Percentiles rank a stretch among this genome's conserved stretches.
These are phyloP conservation scores for Heterotis niloticus DNA, from an alignment of 2,113 vertebrate genomes.

Conservation along the genomic window DNA sequence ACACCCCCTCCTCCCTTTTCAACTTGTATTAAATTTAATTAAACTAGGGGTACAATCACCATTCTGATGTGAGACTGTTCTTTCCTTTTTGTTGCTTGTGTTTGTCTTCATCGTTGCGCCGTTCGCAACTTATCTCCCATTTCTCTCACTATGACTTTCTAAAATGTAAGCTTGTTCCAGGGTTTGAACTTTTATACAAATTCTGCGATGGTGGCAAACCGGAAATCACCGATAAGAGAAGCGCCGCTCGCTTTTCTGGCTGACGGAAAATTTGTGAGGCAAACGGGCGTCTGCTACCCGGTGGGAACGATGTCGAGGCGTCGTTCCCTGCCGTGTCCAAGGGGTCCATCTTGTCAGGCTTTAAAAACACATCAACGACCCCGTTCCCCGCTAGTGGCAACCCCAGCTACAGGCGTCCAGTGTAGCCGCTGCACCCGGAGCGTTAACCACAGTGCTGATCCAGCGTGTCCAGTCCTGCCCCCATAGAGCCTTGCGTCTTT, in stretches of 20 bases:
- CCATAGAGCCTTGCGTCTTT: conserved; percentile 60
- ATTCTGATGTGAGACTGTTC: conserved; percentile 37
- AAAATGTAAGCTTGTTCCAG: background rate
- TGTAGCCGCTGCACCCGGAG: conserved; percentile 39
- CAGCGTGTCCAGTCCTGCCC: conserved; percentile 65
- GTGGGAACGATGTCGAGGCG: too few relatives aligned
- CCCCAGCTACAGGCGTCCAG: background rate
- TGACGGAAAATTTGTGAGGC: too few relatives aligned
- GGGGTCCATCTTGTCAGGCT: background rate
- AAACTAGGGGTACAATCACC: conserved; percentile 59
- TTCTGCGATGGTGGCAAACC: too few relatives aligned
- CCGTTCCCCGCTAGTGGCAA: background rate
- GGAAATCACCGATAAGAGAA: too few relatives aligned
- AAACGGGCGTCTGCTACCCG: too few relatives aligned
- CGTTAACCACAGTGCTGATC: conserved; percentile 60
- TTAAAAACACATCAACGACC: background rate
- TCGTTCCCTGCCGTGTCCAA: background rate
- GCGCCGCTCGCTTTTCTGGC: too few relatives aligned
- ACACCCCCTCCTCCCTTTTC: conserved; percentile 49
- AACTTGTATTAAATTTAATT: conserved; percentile 61
- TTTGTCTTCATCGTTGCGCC: conserved; percentile 50
- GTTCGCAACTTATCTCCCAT: conserved; percentile 23
- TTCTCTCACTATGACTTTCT: background rate
- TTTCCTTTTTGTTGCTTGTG: conserved; percentile 22
- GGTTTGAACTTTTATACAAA: too few relatives aligned